Conservation (phyloP, 2,113 vertebrate species). For the Recurvirostra avosetta region DNA sequence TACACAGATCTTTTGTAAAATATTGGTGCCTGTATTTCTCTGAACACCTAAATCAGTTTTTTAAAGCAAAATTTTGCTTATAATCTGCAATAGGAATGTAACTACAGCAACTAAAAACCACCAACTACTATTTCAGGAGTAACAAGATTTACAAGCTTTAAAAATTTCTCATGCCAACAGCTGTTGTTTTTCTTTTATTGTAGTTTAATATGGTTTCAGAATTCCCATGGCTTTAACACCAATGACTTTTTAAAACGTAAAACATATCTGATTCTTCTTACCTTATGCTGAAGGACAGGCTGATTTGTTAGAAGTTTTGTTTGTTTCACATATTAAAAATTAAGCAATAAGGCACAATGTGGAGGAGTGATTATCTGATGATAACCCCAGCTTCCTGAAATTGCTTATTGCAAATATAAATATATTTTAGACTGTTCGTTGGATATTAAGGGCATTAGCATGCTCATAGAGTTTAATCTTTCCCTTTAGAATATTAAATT, state of each 20-base stretch:
- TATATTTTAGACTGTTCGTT: neutral
- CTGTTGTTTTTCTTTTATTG: neutral
- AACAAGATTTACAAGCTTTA: slow-evolving; percentile 22
- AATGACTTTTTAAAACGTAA: neutral
- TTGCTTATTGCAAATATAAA: slow-evolving; percentile 17
- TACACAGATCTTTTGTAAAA: slow-evolving; percentile 26
- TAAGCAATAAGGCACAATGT: slow-evolving; percentile 63
- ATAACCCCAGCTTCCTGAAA: slow-evolving; percentile 38
- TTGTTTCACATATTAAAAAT: slow-evolving; percentile 26
- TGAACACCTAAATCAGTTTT: neutral
- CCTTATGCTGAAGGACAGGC: neutral
- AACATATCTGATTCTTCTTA: neutral
- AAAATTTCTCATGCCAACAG: neutral
- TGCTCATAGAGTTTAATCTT: neutral
- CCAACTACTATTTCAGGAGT: slow-evolving; percentile 11
- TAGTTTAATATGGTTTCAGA: neutral
- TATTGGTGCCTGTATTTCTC: slow-evolving; percentile 26
- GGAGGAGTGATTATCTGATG: neutral
- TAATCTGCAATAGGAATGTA: neutral
- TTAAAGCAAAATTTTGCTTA: neutral
- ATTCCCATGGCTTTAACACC: slow-evolving; percentile 12
- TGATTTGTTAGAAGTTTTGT: neutral
- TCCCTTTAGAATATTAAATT: slow-evolving; percentile 36
- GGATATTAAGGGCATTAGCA: neutral
- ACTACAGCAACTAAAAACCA: slow-evolving; percentile 6